Evolutionary conservation across 2,888 invertebrate genomes (phyloP).

Genomic region (Acrobasis repandana): DNA sequence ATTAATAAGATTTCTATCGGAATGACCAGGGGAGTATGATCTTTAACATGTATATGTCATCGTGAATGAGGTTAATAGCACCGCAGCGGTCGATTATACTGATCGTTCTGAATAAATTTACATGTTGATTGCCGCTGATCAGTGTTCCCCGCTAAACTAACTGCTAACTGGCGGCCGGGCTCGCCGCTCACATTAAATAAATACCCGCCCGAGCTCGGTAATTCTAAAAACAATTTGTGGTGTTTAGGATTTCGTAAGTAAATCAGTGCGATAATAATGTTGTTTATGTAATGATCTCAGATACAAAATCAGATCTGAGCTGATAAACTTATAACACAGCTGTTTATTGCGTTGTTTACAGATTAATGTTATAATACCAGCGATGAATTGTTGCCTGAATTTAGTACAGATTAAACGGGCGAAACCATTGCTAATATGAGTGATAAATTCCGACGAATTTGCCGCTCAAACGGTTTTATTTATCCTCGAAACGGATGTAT

Average conservation of each 20-base stretch:
- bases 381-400: constrained; percentile 9
- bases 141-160: constrained; percentile 64
- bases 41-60: constrained; percentile 62
- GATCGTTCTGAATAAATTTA: constrained; percentile 78
- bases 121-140: constrained; percentile 74
- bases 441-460: constrained; percentile 70
- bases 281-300: constrained; percentile 1
- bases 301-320: constrained; percentile 5
- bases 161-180: constrained; percentile 60
- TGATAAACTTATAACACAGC: constrained; percentile 11
- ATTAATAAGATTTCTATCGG: constrained; percentile 58
- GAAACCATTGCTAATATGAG: constrained; percentile 50
- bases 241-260: constrained; percentile 30
- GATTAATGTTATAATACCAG: background rate
- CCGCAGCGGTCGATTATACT: constrained; percentile 66
- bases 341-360: constrained; percentile 7
- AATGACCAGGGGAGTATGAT: constrained; percentile 57
- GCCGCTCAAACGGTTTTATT: constrained; percentile 73
- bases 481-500: constrained; percentile 61
- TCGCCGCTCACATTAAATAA: constrained; percentile 56
- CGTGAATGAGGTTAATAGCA: constrained; percentile 74
- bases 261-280: constrained; percentile 23
- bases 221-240: constrained; percentile 45
- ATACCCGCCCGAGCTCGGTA: constrained; percentile 43
- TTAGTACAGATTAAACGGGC: constrained; percentile 38